A percentile compares a stretch with the other conserved stretches of the same genome.
phyloP scores from a whole-genome alignment of 2,888 invertebrate genomes.

The Melolontha melolontha region DNA sequence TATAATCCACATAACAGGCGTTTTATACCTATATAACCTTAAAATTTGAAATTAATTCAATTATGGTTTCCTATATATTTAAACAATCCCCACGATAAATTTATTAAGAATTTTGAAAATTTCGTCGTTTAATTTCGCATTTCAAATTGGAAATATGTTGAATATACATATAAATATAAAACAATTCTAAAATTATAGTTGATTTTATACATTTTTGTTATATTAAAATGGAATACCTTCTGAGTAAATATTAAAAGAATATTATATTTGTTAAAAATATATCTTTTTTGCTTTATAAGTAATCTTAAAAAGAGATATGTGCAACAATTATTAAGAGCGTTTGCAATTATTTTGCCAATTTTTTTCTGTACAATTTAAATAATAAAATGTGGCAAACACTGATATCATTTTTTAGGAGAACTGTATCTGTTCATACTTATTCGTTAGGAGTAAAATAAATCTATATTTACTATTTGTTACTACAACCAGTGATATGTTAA shows the following conservation, averaged over 20 bases:
- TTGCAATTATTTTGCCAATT: conserved; percentile 6
- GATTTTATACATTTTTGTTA: no score
- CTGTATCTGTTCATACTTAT: conserved; percentile 20
- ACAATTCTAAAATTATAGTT: no score
- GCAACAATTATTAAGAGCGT: conserved; percentile 30
- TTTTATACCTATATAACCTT: no score
- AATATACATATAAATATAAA: no score
- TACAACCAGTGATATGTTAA: conserved; percentile 64
- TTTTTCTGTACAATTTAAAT: conserved; percentile 9
- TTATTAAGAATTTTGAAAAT: no score
- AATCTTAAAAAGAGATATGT: conserved; percentile 37
- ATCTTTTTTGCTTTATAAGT: conserved; percentile 29
- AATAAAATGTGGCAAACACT: conserved; percentile 9
- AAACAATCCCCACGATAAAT: no score
- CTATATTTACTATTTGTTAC: conserved; percentile 37
- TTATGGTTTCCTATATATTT: no score
- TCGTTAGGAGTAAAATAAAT: conserved; percentile 29
- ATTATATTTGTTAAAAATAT: conserved; percentile 46
- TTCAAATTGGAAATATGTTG: no score
- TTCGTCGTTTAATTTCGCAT: no score
- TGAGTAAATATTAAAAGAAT: background rate
- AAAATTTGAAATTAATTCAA: no score
- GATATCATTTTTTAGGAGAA: background rate
- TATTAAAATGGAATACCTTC: background rate
- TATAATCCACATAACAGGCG: no score